Base-by-base conservation (phyloP, 2,888 invertebrate species). In the Oegoconia quadripuncta region DNA sequence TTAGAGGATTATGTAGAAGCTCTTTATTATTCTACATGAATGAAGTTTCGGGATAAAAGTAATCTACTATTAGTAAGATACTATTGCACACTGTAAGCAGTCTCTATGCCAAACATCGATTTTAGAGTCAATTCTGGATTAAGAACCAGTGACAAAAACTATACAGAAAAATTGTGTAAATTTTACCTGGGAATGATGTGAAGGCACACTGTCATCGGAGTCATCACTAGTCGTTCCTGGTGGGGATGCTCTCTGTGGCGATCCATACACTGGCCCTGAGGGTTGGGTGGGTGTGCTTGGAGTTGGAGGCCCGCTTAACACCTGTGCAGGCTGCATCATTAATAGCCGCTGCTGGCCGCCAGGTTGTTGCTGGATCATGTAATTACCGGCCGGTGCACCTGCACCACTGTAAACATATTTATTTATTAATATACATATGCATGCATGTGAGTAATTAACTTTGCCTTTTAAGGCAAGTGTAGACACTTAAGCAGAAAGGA, bases 211-310 rank as follows among this genome's bases (percentile, higher is more conserved):
- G 68, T 96, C 95, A 79, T 96, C 95, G 56, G 95, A 95, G 70
- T 95, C 95, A 74, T 95, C 95, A 75, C 94, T 95, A 22, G 95
- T 95, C 34, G 93, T 93, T 48, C 90, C 90, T 4, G 91, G 91
- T 20, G 92, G 92, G 8, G 92, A 92, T 41, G 90, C 88, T 44
- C 92, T 82, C 67, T 90, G 89, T 39, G 93, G 90, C 59, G 91
- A 91, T 18, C 88, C 81, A 58, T 86, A 88, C 2, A 83, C 75
- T 1, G 79, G 75, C 3, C 50, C 83, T 3, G 78, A 52, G 7
- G 71, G 58, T 9, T 81, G 82, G 1, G 77, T 78, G 6, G 84
- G 82, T 0, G 84, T 82, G 49, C 69, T 80, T 1, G 87, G 86
- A 27, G 81, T 84, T 1, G 81, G 84, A 34, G 81, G 86, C 3